Evolutionary conservation across 37 sponge, comb jelly and placozoan genomes (phyloP).

Genomic region (Ephydatia muelleri): DNA sequence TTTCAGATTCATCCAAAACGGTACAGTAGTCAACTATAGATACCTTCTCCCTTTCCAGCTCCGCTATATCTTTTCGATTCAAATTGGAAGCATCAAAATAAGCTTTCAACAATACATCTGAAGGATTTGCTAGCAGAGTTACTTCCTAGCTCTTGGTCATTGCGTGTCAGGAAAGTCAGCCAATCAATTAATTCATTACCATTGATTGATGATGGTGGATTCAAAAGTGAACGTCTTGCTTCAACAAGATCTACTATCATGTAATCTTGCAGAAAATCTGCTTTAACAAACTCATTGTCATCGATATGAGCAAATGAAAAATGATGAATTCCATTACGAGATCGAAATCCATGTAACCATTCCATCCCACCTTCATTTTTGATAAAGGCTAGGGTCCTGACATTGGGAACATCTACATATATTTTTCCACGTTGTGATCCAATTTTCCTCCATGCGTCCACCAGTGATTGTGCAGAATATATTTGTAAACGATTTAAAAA

Average conservation of each 20-base stretch:
- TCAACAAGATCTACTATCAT: background rate
- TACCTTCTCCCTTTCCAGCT: no score
- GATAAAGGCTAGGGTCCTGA: background rate
- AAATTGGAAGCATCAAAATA: no score
- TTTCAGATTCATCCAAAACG: no score
- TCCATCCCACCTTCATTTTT: background rate
- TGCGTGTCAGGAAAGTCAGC: no score
- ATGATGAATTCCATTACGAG: background rate
- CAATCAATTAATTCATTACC: no score
- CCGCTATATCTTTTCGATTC: no score
- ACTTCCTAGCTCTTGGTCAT: no score
- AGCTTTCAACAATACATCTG: no score
- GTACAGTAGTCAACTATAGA: no score
- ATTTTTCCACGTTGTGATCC: background rate
- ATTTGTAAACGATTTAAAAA: background rate
- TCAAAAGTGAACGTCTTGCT: background rate
- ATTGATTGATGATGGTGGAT: background rate
- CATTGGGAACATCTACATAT: background rate
- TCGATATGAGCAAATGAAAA: background rate
- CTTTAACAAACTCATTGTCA: background rate
- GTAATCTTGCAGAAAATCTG: background rate
- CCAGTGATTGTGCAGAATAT: constrained; percentile 1
- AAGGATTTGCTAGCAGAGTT: no score
- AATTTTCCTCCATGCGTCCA: background rate
- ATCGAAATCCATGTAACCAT: background rate